Base-by-base conservation (phyloP, 2,797 vertebrate species). In the Antennarius maculatus region DNA sequence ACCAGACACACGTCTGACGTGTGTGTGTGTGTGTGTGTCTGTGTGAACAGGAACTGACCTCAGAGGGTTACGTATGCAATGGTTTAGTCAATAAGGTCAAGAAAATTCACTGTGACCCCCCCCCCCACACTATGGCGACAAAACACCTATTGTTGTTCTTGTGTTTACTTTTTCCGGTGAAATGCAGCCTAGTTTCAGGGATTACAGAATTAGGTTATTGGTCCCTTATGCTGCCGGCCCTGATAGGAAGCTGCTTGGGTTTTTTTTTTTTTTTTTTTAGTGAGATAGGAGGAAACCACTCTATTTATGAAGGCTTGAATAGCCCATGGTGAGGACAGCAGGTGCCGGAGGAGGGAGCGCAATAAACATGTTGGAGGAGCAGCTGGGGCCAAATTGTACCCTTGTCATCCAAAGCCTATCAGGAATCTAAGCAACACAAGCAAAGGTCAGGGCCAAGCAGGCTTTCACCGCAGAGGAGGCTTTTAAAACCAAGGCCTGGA, bases 331-430 rank as follows among this genome's bases (percentile, higher is more conserved):
- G 66, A 67, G 76, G 75, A 91, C 79, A 89, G 86, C 92, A 89
- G 90, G 92, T 84, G 90, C 85, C 83, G 63, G 69, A 79, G 75
- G 83, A 71, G 78, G 64, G 79, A 76, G 74, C 15, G 81, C 74
- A 86, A 84, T 93, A 86, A 91, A 90, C 76, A 86, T 67, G 82
- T 81, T 54, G 81, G 74, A 85, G 76, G 84, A 91, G 89, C 93
- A 89, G 92, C 77, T 88, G 92, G 89, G 89, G 87, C 79, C 74
- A 91, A 92, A 92, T 83, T 90, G 91, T 87, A 77, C 83, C 70
- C 86, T 89, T 52, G 69, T 89, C 86, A 90, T 92, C 91, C 87
- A 87, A 79, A 87, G 87, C 85, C 83, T 69, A 86, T 89, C 85
- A 90, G 82, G 88, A 90, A 88, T 80, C 79, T 80, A 79, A 83